Percentiles rank a stretch among this genome's conserved stretches.
These are phyloP conservation scores for Dromococcyx pavoninus DNA, from an alignment of 2,797 vertebrate species.

Conservation along the genomic window DNA sequence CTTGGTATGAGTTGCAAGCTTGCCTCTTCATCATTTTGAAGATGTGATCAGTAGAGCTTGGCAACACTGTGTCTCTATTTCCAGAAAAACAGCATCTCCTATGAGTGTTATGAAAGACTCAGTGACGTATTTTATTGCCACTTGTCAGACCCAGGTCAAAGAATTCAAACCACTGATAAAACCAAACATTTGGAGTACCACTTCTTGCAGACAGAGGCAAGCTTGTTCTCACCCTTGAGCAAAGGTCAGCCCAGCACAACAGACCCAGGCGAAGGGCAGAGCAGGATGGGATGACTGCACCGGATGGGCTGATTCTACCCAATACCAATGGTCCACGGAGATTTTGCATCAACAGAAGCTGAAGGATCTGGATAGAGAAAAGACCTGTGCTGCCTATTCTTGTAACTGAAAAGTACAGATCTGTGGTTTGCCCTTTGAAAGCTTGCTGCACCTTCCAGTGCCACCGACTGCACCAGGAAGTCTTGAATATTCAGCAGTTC, in stretches of 20 bases:
- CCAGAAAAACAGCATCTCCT: neutral
- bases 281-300: rapidly evolving
- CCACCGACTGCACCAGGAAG: neutral
- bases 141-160: neutral
- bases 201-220: neutral
- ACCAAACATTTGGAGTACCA: neutral
- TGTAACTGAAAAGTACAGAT: neutral
- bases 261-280: rapidly evolving
- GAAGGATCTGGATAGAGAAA: neutral
- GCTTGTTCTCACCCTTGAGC: rapidly evolving
- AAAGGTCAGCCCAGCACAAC: neutral
- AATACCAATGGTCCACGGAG: rapidly evolving
- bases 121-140: neutral
- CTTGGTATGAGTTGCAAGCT: neutral
- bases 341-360: neutral
- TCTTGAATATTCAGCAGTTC: constrained; percentile 8
- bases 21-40: neutral
- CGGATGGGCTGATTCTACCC: no score
- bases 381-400: neutral
- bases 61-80: neutral
- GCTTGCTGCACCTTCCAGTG: neutral
- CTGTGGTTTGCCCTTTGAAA: neutral
- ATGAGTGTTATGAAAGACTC: neutral
- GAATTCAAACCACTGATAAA: neutral
- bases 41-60: neutral